A percentile compares a stretch with the other conserved stretches of the same genome.
These are phyloP conservation scores for Rosalia funebris DNA, from an alignment of 2,888 invertebrate species.

Conservation along the genomic window DNA sequence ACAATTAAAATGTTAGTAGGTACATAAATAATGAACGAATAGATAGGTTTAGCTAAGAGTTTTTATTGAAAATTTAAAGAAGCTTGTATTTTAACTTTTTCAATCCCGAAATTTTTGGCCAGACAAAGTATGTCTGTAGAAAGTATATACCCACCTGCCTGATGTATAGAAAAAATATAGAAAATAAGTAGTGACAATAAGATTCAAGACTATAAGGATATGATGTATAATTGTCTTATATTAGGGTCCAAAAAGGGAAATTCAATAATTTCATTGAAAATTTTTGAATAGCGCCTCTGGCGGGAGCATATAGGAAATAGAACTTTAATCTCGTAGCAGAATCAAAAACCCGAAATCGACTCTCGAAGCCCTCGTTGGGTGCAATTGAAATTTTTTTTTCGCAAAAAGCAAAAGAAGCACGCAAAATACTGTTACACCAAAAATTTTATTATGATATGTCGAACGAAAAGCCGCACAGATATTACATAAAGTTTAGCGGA, in stretches of 20 bases:
- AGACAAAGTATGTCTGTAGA: too few relatives aligned
- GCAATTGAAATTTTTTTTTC: conserved; percentile 61
- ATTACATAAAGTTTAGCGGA: conserved; percentile 45
- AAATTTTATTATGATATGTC: conserved; percentile 41
- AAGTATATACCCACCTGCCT: too few relatives aligned
- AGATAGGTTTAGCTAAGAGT: too few relatives aligned
- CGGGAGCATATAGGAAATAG: conserved; percentile 57
- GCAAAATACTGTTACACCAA: conserved; percentile 2
- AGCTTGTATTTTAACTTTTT: too few relatives aligned
- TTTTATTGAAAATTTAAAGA: too few relatives aligned
- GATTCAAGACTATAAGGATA: too few relatives aligned
- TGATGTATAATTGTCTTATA: not conserved
- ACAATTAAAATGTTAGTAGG: too few relatives aligned
- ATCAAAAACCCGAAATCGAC: conserved; percentile 63
- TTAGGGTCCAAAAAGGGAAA: conserved; percentile 8
- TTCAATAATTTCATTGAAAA: conserved; percentile 19
- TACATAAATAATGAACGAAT: too few relatives aligned
- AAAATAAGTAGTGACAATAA: too few relatives aligned
- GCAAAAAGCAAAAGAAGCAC: conserved; percentile 17
- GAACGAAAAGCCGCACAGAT: conserved; percentile 35
- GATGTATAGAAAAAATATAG: too few relatives aligned
- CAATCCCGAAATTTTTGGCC: too few relatives aligned
- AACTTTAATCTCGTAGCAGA: conserved; percentile 46
- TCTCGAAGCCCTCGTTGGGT: conserved; percentile 75
- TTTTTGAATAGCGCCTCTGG: conserved; percentile 54